Evolutionary conservation across 2,888 invertebrate genomes (phyloP).

Genomic region (Idaea straminata): DNA sequence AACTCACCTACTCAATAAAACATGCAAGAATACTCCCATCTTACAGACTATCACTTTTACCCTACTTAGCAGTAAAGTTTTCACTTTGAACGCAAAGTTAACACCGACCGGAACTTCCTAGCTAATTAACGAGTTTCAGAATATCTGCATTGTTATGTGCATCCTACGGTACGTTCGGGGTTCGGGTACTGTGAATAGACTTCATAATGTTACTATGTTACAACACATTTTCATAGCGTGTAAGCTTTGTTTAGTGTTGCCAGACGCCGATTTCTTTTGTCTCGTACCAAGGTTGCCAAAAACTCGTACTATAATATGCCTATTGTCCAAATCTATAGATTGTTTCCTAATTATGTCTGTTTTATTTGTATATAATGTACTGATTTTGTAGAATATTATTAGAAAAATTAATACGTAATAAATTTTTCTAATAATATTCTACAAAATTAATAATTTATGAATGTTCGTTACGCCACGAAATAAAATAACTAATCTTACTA

Average conservation of each 20-base stretch:
- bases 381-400: too few species aligned
- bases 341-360: too few species aligned
- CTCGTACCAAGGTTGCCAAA: too few species aligned
- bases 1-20: conserved; percentile 3
- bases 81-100: conserved; percentile 46
- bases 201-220: conserved; percentile 16
- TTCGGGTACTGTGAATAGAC: conserved; percentile 37
- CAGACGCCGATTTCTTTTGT: too few species aligned
- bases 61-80: conserved; percentile 53
- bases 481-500: too few species aligned
- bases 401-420: too few species aligned
- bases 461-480: too few species aligned
- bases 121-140: conserved; percentile 55
- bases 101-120: conserved; percentile 47
- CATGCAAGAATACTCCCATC: conserved; percentile 23
- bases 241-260: not conserved
- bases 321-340: too few species aligned
- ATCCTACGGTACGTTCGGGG: conserved; percentile 36
- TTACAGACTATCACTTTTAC: conserved; percentile 46
- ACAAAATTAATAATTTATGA: too few species aligned
- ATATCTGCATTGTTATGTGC: conserved; percentile 52
- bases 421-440: too few species aligned
- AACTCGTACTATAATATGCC: too few species aligned
- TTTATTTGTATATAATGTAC: too few species aligned
- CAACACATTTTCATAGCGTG: conserved; percentile 1